Conservation (phyloP, 2,797 vertebrate species). For the Chelmon rostratus region DNA sequence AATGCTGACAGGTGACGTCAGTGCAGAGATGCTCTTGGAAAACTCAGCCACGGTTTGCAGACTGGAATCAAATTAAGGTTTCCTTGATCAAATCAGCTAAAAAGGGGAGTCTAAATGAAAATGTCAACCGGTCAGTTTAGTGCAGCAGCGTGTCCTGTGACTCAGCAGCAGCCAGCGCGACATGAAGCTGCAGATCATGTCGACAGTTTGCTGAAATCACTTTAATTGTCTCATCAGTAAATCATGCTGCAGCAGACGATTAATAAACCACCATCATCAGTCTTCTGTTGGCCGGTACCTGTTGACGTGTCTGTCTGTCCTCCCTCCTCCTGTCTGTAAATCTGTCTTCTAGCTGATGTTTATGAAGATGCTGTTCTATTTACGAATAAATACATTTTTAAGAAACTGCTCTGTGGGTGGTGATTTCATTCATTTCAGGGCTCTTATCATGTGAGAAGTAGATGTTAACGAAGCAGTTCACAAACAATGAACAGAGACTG, state of each 20-base stretch:
- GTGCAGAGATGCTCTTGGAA: slow-evolving; percentile 10
- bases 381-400: slow-evolving; percentile 89
- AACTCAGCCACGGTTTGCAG: background rate
- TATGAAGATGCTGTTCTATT: slow-evolving; percentile 89
- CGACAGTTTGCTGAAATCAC: slow-evolving; percentile 8
- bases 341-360: slow-evolving; percentile 85
- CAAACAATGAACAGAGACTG: background rate
- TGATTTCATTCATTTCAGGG: background rate
- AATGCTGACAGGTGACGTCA: slow-evolving; percentile 17
- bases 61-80: slow-evolving; percentile 39
- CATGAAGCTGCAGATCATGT: slow-evolving; percentile 5
- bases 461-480: background rate
- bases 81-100: slow-evolving; percentile 42
- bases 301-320: slow-evolving; percentile 65
- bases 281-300: slow-evolving; percentile 52
- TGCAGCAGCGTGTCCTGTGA: slow-evolving; percentile 24
- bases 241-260: slow-evolving; percentile 10
- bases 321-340: slow-evolving; percentile 73
- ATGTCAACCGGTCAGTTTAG: slow-evolving; percentile 22
- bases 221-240: slow-evolving; percentile 22
- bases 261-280: slow-evolving; percentile 23
- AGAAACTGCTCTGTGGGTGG: slow-evolving; percentile 51
- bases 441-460: background rate
- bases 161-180: background rate
- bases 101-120: slow-evolving; percentile 28